Percentiles rank a stretch among this genome's conserved stretches.
These are phyloP conservation scores for Diplodus puntazzo DNA, from an alignment of 2,797 vertebrate species.

Conservation along the genomic window DNA sequence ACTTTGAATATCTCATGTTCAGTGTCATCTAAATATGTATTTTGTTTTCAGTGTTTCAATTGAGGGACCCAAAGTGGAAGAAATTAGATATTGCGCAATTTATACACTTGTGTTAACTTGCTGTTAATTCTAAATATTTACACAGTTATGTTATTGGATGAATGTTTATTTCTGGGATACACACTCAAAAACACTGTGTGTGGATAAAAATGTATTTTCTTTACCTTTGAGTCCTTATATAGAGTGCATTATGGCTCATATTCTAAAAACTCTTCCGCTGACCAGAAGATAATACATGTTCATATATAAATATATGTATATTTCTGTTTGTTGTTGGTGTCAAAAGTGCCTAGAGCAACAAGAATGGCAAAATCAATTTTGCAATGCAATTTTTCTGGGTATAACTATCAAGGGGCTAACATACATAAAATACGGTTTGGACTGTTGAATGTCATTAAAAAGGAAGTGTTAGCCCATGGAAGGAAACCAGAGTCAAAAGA, in stretches of 20 bases:
- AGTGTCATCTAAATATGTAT: no score
- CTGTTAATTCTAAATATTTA: background rate
- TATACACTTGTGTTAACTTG: background rate
- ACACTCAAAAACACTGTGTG: background rate
- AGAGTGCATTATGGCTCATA: background rate
- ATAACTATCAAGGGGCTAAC: background rate
- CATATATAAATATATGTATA: no score
- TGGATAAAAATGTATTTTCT: background rate
- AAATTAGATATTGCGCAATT: no score
- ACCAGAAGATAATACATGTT: no score
- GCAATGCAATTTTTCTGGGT: background rate
- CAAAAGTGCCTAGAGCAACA: background rate
- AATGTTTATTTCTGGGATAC: background rate
- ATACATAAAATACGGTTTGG: background rate
- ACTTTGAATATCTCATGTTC: no score
- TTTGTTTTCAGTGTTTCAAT: no score
- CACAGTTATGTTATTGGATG: no score
- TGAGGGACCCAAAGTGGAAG: no score
- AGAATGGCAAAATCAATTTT: background rate
- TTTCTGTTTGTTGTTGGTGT: background rate
- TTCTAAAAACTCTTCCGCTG: background rate
- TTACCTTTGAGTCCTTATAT: background rate
- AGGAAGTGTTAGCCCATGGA: background rate
- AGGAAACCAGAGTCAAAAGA: conserved; percentile 6
- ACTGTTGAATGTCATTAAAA: conserved; percentile 10